A percentile compares a stretch with the other conserved stretches of the same genome.
Conservation (phyloP, 1,140 invertebrate genomes). For the Schlechtendalia chinensis region DNA sequence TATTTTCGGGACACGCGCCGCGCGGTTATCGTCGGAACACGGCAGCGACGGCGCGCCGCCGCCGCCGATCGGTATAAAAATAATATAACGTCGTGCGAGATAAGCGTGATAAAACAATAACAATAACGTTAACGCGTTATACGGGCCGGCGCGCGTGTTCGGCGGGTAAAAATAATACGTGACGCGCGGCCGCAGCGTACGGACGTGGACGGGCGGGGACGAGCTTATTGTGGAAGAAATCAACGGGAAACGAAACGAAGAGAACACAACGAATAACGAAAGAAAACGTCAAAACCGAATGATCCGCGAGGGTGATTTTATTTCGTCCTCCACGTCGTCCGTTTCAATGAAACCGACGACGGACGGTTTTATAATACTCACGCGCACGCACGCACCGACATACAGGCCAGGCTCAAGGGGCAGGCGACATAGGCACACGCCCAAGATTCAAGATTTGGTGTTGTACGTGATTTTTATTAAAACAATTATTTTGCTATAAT, state of each 20-base stretch:
- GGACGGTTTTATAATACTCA: background rate
- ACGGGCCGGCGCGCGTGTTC: no score
- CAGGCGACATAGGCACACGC: no score
- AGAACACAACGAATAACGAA: no score
- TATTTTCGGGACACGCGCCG: conserved; percentile 1
- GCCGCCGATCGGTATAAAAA: background rate
- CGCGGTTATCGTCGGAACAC: background rate
- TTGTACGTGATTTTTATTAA: no score
- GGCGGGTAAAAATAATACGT: no score
- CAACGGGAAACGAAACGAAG: background rate
- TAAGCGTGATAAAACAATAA: background rate
- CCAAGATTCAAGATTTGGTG: no score
- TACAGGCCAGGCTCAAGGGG: no score
- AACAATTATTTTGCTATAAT: no score
- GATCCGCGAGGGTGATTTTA: background rate
- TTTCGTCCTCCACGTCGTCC: background rate
- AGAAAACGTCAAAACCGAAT: background rate
- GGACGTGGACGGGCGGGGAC: no score
- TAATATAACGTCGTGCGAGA: background rate
- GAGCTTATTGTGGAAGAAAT: no score
- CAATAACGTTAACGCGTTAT: no score
- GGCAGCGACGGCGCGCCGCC: background rate
- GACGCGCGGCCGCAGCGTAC: no score
- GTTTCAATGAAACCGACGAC: conserved; percentile 32
- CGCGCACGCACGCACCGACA: background rate